phyloP scores from a whole-genome alignment of 2,888 invertebrate species.

The Strigamia transsilvanica region DNA sequence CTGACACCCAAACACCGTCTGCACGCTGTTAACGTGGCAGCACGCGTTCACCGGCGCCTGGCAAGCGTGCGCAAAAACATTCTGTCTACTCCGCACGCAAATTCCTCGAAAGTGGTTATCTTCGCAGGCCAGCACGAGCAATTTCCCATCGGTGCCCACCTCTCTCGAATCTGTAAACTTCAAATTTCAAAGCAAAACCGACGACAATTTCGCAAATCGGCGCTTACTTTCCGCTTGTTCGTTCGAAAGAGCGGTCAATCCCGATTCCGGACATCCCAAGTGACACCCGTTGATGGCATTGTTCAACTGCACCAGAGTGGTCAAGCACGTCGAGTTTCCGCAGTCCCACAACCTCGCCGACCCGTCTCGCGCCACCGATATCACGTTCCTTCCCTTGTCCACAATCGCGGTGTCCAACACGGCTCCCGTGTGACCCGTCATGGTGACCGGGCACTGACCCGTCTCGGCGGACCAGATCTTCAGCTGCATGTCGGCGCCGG shows the following conservation, averaged over 20 bases:
- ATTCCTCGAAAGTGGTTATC: conserved; percentile 69
- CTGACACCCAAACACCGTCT: conserved; percentile 70
- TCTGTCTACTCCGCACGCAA: conserved; percentile 69
- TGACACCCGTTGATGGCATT: conserved; percentile 71
- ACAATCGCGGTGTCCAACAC: conserved; percentile 72
- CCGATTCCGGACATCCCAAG: background rate
- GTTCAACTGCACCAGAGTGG: conserved; percentile 67
- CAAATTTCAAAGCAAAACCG: conserved; percentile 12
- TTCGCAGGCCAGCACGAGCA: conserved; percentile 71
- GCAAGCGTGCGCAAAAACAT: conserved; percentile 54
- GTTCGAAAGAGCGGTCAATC: background rate
- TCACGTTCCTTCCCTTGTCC: conserved; percentile 74
- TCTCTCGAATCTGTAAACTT: conserved; percentile 66
- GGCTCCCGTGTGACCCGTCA: conserved; percentile 73
- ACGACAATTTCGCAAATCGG: background rate
- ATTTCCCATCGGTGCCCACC: conserved; percentile 72
- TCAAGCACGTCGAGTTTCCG: conserved; percentile 71
- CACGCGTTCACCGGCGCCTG: conserved; percentile 70
- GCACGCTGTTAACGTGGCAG: conserved; percentile 66
- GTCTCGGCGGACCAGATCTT: conserved; percentile 77
- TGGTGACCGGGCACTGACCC: conserved; percentile 73
- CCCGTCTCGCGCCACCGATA: conserved; percentile 77
- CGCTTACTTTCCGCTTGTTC: background rate
- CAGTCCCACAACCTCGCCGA: conserved; percentile 76
- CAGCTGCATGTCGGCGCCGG: conserved; percentile 74